Conservation (phyloP, 2,113 vertebrate genomes). For the Empidonax traillii region DNA sequence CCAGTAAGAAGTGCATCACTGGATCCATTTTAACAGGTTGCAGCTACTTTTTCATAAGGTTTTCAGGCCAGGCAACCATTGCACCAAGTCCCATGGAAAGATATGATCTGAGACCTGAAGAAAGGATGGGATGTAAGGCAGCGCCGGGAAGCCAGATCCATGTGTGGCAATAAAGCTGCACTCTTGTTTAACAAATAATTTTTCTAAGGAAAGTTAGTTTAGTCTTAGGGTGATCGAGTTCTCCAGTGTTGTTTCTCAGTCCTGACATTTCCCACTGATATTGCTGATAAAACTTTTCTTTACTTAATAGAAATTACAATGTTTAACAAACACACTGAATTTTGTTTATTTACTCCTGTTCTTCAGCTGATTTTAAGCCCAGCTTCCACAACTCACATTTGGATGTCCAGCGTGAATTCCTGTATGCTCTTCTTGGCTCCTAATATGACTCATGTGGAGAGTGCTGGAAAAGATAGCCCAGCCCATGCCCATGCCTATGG, state of each 20-base stretch:
- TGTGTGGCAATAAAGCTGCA: not conserved
- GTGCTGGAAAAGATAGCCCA: not conserved
- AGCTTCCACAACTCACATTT: not conserved
- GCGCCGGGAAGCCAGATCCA: not conserved
- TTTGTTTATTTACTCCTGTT: not conserved
- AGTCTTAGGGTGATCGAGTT: not conserved
- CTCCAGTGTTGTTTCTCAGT: not conserved
- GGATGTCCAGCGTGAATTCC: not conserved
- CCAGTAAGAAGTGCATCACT: not conserved
- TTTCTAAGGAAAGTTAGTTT: not conserved
- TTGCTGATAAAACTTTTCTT: not conserved
- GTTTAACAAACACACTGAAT: conserved; percentile 4
- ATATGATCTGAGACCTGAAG: not conserved
- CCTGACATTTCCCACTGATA: not conserved
- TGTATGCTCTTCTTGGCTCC: not conserved
- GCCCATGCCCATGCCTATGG: not conserved
- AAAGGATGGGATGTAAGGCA: not conserved
- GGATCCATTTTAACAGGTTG: not conserved
- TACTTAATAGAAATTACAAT: not conserved
- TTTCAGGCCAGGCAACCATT: not conserved
- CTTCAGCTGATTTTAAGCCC: not conserved
- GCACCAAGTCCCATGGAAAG: not conserved
- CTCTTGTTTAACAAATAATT: not conserved
- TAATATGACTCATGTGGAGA: fast-evolving
- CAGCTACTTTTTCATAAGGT: not conserved